Conservation (phyloP, 2,888 invertebrate genomes). For the Cordilura impudica region DNA sequence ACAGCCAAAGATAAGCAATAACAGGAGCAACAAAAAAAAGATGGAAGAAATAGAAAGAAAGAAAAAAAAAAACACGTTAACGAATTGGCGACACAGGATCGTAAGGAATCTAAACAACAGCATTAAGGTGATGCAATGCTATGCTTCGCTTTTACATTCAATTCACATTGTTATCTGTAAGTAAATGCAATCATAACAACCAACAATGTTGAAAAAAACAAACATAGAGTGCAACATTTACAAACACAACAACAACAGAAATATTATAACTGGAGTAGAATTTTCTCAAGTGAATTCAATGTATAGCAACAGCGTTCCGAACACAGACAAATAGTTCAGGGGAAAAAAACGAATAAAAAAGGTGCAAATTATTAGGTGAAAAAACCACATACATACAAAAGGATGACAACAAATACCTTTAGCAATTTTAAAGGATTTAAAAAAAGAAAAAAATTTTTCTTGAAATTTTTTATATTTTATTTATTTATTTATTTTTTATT, state of each 20-base stretch:
- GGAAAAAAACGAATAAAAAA: slow-evolving; percentile 7
- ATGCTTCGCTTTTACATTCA: slow-evolving; percentile 13
- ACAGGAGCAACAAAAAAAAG: slow-evolving; percentile 5
- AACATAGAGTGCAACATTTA: no score
- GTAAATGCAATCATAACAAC: neutral
- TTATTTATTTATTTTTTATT: no score
- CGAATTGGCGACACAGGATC: slow-evolving; percentile 47
- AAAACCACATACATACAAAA: slow-evolving; percentile 15
- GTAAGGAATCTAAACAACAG: slow-evolving; percentile 51
- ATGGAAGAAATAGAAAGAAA: slow-evolving; percentile 8
- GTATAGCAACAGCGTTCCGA: slow-evolving; percentile 33
- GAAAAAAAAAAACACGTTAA: slow-evolving; percentile 22
- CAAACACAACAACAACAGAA: neutral
- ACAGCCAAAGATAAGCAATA: slow-evolving; percentile 41
- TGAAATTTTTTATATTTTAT: no score
- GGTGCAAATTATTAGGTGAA: slow-evolving; percentile 55
- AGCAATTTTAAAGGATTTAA: neutral
- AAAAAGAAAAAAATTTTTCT: neutral
- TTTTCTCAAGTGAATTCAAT: neutral
- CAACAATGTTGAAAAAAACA: no score
- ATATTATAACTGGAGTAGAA: neutral
- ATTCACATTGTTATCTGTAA: neutral
- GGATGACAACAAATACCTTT: neutral
- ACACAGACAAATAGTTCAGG: slow-evolving; percentile 25
- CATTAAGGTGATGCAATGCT: slow-evolving; percentile 41